phyloP scores from a whole-genome alignment of 1,140 invertebrate species.

The Pachyrhynchus sulphureomaculatus region DNA sequence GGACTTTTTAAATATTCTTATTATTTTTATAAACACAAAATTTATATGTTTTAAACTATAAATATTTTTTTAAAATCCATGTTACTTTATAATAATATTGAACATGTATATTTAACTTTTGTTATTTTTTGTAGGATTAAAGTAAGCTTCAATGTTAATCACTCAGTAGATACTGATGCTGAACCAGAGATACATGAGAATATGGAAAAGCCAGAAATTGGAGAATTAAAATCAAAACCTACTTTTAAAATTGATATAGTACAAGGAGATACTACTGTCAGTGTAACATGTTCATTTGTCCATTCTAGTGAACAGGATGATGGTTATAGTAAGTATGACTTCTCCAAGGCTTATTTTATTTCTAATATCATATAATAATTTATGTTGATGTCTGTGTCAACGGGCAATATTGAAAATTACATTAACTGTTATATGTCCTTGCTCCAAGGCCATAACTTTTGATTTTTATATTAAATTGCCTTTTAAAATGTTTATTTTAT shows the following conservation, averaged over 20 bases:
- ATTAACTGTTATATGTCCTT: too few relatives aligned
- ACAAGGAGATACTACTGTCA: constrained; percentile 72
- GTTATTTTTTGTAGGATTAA: constrained; percentile 61
- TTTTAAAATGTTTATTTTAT: constrained; percentile 1
- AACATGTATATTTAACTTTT: constrained; percentile 17
- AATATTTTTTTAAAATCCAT: too few relatives aligned
- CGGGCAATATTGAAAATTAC: too few relatives aligned
- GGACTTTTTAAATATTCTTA: background rate
- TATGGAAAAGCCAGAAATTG: constrained; percentile 69
- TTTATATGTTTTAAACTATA: too few relatives aligned
- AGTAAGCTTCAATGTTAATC: constrained; percentile 85
- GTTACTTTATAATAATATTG: background rate
- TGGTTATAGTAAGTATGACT: constrained; percentile 65
- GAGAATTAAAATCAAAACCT: constrained; percentile 85
- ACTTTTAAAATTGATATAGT: constrained; percentile 81
- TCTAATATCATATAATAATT: too few relatives aligned
- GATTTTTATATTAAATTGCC: constrained; percentile 1
- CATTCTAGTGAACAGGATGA: constrained; percentile 66
- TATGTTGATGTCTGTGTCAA: too few relatives aligned
- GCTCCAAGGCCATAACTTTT: too few relatives aligned
- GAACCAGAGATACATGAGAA: constrained; percentile 64
- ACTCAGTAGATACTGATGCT: constrained; percentile 79
- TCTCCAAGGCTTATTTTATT: background rate
- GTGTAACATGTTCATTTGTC: constrained; percentile 80
- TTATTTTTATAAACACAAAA: constrained; percentile 18